A percentile compares a stretch with the other conserved stretches of the same genome.
Evolutionary conservation across 1,140 invertebrate species (phyloP).

Genomic region (Halictus rubicundus): DNA sequence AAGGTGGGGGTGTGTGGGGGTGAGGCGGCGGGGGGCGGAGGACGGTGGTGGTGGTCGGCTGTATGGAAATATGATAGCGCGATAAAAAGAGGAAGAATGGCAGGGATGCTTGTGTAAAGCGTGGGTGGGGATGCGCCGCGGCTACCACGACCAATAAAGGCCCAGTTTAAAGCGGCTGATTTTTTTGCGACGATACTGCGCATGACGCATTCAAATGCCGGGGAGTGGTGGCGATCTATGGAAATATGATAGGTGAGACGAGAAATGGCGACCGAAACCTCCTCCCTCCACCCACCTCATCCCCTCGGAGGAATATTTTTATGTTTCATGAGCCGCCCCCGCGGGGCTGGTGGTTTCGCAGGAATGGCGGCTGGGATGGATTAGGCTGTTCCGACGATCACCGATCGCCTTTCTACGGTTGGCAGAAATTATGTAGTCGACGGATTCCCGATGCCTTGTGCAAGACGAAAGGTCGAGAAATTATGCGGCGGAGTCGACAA

Average conservation of each 20-base stretch:
- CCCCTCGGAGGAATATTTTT: background rate
- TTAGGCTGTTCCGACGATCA: background rate
- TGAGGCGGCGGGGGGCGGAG: slow-evolving; percentile 32
- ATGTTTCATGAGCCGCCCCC: background rate
- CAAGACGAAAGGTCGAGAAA: no score
- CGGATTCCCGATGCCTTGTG: no score
- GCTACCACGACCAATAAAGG: slow-evolving; percentile 76
- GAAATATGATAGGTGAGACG: slow-evolving; percentile 68
- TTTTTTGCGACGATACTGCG: slow-evolving; percentile 68
- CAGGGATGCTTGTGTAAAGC: slow-evolving; percentile 56
- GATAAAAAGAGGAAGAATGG: slow-evolving; percentile 73
- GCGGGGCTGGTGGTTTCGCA: background rate
- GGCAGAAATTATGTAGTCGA: no score
- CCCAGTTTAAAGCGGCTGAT: slow-evolving; percentile 74
- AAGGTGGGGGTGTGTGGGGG: slow-evolving; percentile 25
- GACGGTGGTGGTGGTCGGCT: slow-evolving; percentile 45
- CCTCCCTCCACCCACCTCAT: background rate
- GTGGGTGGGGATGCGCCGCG: slow-evolving; percentile 55
- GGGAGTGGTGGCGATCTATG: slow-evolving; percentile 66
- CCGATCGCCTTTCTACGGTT: background rate
- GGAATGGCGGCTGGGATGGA: slow-evolving; percentile 17
- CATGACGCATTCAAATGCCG: slow-evolving; percentile 77
- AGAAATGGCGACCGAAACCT: slow-evolving; percentile 50
- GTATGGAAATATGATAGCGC: slow-evolving; percentile 79
- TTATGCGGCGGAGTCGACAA: background rate